Base-by-base conservation (phyloP, 2,888 invertebrate species). In the Eulithis prunata region DNA sequence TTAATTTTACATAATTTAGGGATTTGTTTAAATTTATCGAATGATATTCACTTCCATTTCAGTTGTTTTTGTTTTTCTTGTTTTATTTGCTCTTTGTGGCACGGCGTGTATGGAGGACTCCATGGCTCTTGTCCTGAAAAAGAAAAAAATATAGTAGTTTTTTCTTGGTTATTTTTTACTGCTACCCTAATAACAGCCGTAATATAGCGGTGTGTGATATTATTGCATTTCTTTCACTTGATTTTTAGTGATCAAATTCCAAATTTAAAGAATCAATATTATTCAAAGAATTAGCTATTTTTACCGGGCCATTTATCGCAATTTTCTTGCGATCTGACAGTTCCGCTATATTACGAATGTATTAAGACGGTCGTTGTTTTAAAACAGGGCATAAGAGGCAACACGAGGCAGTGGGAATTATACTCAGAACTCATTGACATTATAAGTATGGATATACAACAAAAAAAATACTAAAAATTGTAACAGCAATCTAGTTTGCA, bases 41-140 rank as follows among this genome's bases (percentile, higher is more conserved):
- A 64, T 56, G 14, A 57, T 56, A 57, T 70, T 73, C 69, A 76
- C 71, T 80, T 80, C 82, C 82, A 83, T 82, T 80, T 81, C 73
- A 78, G 75, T 78, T 74, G 76, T 79, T 66, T 79, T 79, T 64
- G 77, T 71, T 75, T 75, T 32, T 74, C 75, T 75, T 32, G 71
- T 73, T 75, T 75, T 73, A 71, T 69, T 68, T 69, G 71, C 71
- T 69, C 65, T 67, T 49, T 70, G 62, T 64, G 75, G 73, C 69
- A 69, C 53, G 66, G 69, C 32, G 69, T 74, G 69, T 68, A 70
- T 62, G 68, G 70, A 28, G 69, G 69, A 62, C 76, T 78, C 82
- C 86, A 86, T 86, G 74, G 49, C 77, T 74, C 64, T 60, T 75
- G 73, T 72, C 75, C 86, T 87, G 86, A 11, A 84, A 83, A 74